A percentile compares a stretch with the other conserved stretches of the same genome.
Conservation (phyloP, 1,140 invertebrate genomes). For the Drosophila takahashii region DNA sequence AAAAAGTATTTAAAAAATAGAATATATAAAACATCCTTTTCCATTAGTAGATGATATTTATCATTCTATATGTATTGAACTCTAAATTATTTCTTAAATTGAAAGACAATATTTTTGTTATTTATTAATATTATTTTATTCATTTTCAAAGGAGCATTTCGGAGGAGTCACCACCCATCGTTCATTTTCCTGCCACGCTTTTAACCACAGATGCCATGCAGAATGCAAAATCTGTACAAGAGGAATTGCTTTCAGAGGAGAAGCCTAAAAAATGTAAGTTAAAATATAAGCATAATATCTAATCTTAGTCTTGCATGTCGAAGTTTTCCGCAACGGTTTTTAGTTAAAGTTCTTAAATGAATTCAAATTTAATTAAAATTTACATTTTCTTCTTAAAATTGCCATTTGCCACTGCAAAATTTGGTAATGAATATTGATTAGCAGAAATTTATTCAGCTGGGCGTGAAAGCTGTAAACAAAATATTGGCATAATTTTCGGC, state of each 20-base stretch:
- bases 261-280: conserved; percentile 36
- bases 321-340: neutral
- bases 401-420: neutral
- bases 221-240: conserved; percentile 5
- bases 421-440: conserved; percentile 78
- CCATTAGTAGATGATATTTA: too few relatives aligned
- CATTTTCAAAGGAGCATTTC: conserved; percentile 73
- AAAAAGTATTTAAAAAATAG: too few relatives aligned
- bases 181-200: conserved; percentile 59
- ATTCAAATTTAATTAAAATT: neutral
- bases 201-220: conserved; percentile 36
- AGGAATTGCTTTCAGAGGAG: conserved; percentile 7
- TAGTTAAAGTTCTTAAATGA: neutral
- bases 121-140: too few relatives aligned
- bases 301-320: too few relatives aligned
- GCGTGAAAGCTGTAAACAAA: conserved; percentile 32
- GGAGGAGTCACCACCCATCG: conserved; percentile 64
- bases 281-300: too few relatives aligned
- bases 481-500: conserved; percentile 59
- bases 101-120: too few relatives aligned
- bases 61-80: too few relatives aligned
- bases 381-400: neutral
- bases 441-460: conserved; percentile 21
- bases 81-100: too few relatives aligned
- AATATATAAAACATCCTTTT: too few relatives aligned